Percentiles rank a stretch among this genome's conserved stretches.
phyloP scores from a whole-genome alignment of 2,888 invertebrate genomes.

The Euplexia lucipara region DNA sequence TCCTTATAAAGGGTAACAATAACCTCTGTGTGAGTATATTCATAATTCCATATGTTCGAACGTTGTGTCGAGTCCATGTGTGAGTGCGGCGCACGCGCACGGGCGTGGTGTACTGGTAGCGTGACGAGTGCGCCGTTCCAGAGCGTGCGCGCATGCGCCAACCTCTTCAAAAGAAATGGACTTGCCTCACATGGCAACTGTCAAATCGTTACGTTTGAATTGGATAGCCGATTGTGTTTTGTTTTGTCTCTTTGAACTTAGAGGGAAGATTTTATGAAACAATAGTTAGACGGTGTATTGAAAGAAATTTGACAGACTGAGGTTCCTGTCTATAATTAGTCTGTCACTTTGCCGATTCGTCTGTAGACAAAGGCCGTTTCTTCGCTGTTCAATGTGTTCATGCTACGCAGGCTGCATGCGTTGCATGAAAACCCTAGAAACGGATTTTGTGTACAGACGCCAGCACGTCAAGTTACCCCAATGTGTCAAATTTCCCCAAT shows the following conservation, averaged over 20 bases:
- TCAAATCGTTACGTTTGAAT: conserved; percentile 56
- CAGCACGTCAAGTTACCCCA: too few species aligned
- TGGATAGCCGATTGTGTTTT: background rate
- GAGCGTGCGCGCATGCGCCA: conserved; percentile 75
- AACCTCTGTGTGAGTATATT: conserved; percentile 7
- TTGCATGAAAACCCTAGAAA: too few species aligned
- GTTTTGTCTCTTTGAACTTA: background rate
- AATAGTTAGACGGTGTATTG: too few species aligned
- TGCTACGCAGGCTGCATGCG: too few species aligned
- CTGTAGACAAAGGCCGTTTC: too few species aligned
- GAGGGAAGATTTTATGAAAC: too few species aligned
- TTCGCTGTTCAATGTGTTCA: too few species aligned
- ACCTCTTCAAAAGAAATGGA: conserved; percentile 63
- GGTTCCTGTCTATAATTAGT: too few species aligned
- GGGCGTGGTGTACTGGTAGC: conserved; percentile 72
- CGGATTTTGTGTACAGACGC: too few species aligned
- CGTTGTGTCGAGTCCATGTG: background rate
- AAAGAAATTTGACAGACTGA: too few species aligned
- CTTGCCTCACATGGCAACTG: conserved; percentile 62
- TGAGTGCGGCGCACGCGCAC: conserved; percentile 67
- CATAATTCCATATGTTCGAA: background rate
- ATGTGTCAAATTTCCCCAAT: too few species aligned
- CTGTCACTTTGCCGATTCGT: too few species aligned
- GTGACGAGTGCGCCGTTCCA: conserved; percentile 86
- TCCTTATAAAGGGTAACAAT: conserved; percentile 44